Conservation (phyloP, 2,888 invertebrate species). For the Apamea sordens region DNA sequence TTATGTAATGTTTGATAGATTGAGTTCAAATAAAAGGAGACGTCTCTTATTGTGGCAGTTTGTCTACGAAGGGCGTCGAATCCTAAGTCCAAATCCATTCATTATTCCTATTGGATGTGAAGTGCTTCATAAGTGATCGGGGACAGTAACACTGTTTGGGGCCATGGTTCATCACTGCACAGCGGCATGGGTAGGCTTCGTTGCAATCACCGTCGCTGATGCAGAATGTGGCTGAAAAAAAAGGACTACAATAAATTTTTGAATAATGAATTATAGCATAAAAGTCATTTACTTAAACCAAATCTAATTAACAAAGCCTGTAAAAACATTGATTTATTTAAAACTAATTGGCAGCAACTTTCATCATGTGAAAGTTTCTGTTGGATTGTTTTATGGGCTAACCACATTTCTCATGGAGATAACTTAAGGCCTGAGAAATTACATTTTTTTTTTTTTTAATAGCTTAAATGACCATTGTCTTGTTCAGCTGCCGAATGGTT, state of each 20-base stretch:
- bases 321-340: too few relatives aligned
- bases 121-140: background rate
- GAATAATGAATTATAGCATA: too few relatives aligned
- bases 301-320: background rate
- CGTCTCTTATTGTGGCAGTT: background rate
- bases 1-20: background rate
- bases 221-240: background rate
- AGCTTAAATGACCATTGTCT: too few relatives aligned
- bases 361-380: too few relatives aligned
- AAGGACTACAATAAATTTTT: too few relatives aligned
- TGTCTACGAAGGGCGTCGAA: background rate
- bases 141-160: slow-evolving; percentile 1
- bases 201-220: background rate
- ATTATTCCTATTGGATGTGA: background rate
- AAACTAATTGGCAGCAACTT: too few relatives aligned
- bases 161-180: slow-evolving; percentile 4
- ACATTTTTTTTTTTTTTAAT: too few relatives aligned
- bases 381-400: too few relatives aligned
- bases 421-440: too few relatives aligned
- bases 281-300: background rate
- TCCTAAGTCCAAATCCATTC: background rate
- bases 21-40: background rate
- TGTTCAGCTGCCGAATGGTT: too few relatives aligned
- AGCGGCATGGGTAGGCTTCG: background rate
- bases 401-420: too few relatives aligned